Evolutionary conservation across 2,888 invertebrate species (phyloP), one percentile per base, ranked within the genome.

Genomic region (Oscheius sp.): DNA sequence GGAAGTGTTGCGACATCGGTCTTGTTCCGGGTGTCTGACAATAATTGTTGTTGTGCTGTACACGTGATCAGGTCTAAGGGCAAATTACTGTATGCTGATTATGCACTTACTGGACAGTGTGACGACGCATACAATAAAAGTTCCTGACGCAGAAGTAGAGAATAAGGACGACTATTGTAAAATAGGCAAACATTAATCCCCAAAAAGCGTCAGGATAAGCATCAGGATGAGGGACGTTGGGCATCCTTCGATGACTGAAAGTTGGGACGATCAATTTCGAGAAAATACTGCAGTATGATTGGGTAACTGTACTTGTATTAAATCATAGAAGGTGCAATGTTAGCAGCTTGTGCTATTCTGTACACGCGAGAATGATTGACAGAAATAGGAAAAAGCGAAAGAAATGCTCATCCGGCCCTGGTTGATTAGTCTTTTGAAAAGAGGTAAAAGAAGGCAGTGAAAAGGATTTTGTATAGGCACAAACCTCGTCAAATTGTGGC

Each of bases 91-190:
- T 7, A 49, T 3, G 2, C 6, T 13, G 13, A 23, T 2, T 21
- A 13, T 16, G 18, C 9, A 13, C 59, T 59, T 27, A 59, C 41
- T 29, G 35, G 21, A 59, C n/a, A n/a, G 5, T 41, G n/a, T 21
- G 29, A 16, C 41, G 59, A 29, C 59, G 59, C 13, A 41, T 3
- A 29, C 59, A 59, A 35, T 59, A 59, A 29, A 59, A 35, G 41
- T 41, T 29, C 9, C 59, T 25, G 59, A 59, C 12, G 59, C 29
- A 59, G 59, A 25, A 59, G 59, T 35, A 41, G 7, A 59, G 41
- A n/a, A 59, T 59, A 13, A 59, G 21, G 7, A 13, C 41, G 16
- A 21, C 27, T 16, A 41, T n/a, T 12, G 12, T 35, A 13, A 59
- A 29, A 29, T 59, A 59, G 7, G 27, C 27, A 13, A 59, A 12